Base-by-base conservation (phyloP, 1,140 invertebrate species). In the Cherax destructor region DNA sequence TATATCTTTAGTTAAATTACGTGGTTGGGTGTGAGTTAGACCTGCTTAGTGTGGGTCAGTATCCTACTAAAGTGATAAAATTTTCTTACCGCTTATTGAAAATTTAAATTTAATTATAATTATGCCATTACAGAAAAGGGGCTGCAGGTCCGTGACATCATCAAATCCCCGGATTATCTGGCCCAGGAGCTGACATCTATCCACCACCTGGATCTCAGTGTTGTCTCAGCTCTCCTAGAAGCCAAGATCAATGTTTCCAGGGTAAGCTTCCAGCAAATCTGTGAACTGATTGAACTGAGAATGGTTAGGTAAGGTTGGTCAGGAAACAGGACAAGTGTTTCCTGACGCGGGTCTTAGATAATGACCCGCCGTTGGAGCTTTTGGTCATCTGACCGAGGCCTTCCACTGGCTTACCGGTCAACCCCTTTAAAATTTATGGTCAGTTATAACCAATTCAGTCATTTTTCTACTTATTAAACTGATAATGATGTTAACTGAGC, bases 241-340 rank as follows among this genome's bases (percentile, higher is more conserved):
- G 65, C 89, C 30, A 78, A 24, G 10, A 59, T 91, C 21, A 85
- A 91, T 77, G 41, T 91, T 56, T 91, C 89, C 47, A 85, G 89
- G 83, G 89, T 91, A 30, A 80, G 52, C 47, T 13, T 10, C 52
- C 30, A 41, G 30, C 30, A 41, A 41, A 41, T 41, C 30, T 41
- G 30, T 41, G 2, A 41, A 41, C 2, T 41, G 30, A 41, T 41
- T 41, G 30, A 0, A 74, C 11, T 69, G 13, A 69, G 1, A 69
- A n/a, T 3, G 13, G 24, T 72, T 21, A 21, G 24, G 18, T 72
- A 24, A 72, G 69, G n/a, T 72, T 72, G 18, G 3, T 18, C n/a
- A n/a, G n/a, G n/a, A n/a, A n/a, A n/a, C n/a, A n/a, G n/a, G n/a
- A n/a, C n/a, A n/a, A n/a, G n/a, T n/a, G n/a, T n/a, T n/a, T n/a